Percentiles rank a stretch among this genome's conserved stretches.
phyloP scores from a whole-genome alignment of 2,113 vertebrate species.

The Cyphomyrus plagiostoma region DNA sequence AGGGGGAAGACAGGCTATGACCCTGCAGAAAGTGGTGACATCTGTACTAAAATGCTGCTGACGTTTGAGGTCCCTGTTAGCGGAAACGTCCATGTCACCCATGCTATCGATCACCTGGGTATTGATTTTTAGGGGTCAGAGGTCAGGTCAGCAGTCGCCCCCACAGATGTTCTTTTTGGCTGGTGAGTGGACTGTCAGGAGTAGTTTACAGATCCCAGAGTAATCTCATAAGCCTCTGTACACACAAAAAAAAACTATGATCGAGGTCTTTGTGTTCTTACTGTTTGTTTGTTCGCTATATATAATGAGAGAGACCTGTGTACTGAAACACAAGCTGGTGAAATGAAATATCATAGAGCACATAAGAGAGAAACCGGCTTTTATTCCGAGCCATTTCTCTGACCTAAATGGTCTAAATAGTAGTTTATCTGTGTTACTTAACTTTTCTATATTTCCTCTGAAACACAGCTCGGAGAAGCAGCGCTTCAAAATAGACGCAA shows the following conservation, averaged over 20 bases:
- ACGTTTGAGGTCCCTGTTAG: background rate
- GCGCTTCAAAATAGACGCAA: background rate
- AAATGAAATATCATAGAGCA: background rate
- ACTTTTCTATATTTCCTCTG: background rate
- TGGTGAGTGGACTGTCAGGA: background rate
- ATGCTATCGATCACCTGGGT: background rate
- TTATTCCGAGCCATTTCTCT: background rate
- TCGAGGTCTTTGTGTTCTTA: background rate
- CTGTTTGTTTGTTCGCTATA: background rate
- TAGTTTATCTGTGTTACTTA: background rate
- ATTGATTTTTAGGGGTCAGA: background rate
- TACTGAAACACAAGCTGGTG: background rate
- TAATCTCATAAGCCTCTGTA: background rate
- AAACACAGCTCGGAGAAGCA: background rate
- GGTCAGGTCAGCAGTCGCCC: background rate
- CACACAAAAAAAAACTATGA: background rate
- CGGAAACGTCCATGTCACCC: background rate
- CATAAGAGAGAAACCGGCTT: background rate
- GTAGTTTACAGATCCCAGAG: background rate
- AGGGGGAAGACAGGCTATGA: background rate
- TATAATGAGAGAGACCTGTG: background rate
- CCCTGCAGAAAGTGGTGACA: background rate
- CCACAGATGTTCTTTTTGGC: background rate
- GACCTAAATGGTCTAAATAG: background rate
- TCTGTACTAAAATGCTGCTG: background rate